Base-by-base conservation (phyloP, 2,888 invertebrate species). In the Athetis lepigone region DNA sequence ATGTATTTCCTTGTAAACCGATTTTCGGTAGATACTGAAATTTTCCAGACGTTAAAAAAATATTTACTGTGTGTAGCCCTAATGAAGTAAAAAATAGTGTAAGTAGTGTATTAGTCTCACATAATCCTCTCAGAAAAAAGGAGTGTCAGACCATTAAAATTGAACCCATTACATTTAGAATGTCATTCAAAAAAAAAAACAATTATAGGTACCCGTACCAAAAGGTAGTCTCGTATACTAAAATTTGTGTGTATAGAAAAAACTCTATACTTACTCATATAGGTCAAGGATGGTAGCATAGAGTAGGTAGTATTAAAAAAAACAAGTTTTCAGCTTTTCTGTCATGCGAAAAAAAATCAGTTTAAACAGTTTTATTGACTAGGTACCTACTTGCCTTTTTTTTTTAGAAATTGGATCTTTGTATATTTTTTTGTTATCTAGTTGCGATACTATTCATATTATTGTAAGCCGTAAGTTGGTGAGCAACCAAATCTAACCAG, bases 341-440 rank as follows among this genome's bases (percentile, higher is more conserved):
- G 40, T 23, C 9, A 23, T 13, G 9, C 11, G n/a, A 36, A 1
- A 18, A 21, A 9, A 16, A 42, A 25, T 47, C 2, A 13, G 13
- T 27, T 18, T 23, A 8, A 11, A 4, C 19, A 42, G 11, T 8
- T 18, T 21, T 27, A 13, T 45, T 45, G 9, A 11, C 58, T n/a
- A n/a, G n/a, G n/a, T n/a, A n/a, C n/a, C n/a, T n/a, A n/a, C 29
- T 9, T 21, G 13, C 8, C n/a, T 21, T n/a, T n/a, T n/a, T 29
- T 2, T 33, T 25, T 23, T 33, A 37, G 23, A 61, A 59, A 47
- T 47, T 59, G 13, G 19, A 40, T 19, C 25, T 13, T 19, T 47
- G n/a, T 39, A 23, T 33, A 16, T 19, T 63, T 37, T 37, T 13
- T 18, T 8, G 4, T 1, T 6, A 23, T 29, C 8, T 21, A 29